A percentile compares a stretch with the other conserved stretches of the same genome.
phyloP scores from a whole-genome alignment of 2,888 invertebrate species.

The Ochropleura plecta region DNA sequence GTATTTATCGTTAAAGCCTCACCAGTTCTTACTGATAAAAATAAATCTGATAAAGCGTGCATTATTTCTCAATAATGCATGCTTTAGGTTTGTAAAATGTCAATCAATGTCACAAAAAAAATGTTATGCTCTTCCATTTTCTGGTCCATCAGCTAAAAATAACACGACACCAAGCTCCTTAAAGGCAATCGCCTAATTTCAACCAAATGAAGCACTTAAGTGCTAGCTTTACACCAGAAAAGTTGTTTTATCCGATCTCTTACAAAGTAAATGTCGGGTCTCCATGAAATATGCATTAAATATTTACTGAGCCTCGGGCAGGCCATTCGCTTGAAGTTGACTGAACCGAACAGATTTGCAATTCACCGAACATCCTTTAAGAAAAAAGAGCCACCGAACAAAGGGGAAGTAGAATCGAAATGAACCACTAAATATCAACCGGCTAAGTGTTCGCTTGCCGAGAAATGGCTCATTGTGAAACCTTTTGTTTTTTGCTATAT shows the following conservation, averaged over 20 bases:
- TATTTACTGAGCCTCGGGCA: constrained; percentile 86
- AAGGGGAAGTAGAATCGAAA: constrained; percentile 84
- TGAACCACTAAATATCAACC: constrained; percentile 83
- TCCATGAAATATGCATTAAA: constrained; percentile 90
- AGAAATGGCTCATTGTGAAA: constrained; percentile 62
- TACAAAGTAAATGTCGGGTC: constrained; percentile 85
- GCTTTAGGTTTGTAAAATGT: neutral
- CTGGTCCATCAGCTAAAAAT: constrained; percentile 11
- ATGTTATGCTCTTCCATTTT: constrained; percentile 1
- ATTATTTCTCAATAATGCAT: neutral
- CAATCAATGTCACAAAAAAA: neutral
- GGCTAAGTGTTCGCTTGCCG: constrained; percentile 66
- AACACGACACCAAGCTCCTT: constrained; percentile 15
- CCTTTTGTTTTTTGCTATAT: constrained; percentile 62
- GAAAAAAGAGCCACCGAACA: constrained; percentile 84
- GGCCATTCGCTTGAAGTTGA: constrained; percentile 86
- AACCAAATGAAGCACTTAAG: constrained; percentile 64
- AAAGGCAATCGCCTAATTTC: constrained; percentile 53
- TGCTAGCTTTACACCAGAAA: constrained; percentile 72
- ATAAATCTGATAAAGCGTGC: too few species aligned
- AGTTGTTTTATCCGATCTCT: constrained; percentile 84
- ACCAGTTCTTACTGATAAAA: too few species aligned
- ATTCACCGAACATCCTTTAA: constrained; percentile 87
- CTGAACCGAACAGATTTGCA: constrained; percentile 88
- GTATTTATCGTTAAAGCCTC: too few species aligned